Base-by-base conservation (phyloP, 2,797 vertebrate species). In the Takifugu rubripes region DNA sequence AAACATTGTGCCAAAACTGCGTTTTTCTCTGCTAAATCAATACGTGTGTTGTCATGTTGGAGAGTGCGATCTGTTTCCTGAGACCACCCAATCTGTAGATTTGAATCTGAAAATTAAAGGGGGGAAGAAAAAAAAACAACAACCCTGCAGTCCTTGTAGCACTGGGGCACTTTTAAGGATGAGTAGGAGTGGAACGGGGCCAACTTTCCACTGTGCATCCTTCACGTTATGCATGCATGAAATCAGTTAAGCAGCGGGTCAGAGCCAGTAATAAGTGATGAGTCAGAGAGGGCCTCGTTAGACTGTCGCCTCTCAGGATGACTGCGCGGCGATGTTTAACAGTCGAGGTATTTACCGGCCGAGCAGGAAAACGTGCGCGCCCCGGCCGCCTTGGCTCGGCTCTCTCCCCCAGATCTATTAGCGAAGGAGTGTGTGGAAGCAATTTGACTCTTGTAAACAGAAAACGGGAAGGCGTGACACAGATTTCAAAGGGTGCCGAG, bases 371-470 rank as follows among this genome's bases (percentile, higher is more conserved):
- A 67, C 26, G 59, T 31, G 27, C 54, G 54, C 52, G 68, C 66
- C 46, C 27, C 63, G 64, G 66, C 64, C 50, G 25, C 72, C 66
- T 25, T 65, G 69, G 64, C 59, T 10, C 44, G 25, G 54, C 49
- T 31, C 66, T 50, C 54, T 53, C 56, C 16, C 70, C n/a, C 51
- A 62, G 29, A 64, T 80, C 70, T 64, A 65, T 75, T 43, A 52
- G 53, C 47, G 52, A 82, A 68, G 72, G 81, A 84, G 74, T 75
- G 80, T 86, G 81, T 86, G 84, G 82, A 86, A 87, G 78, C 86
- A 77, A 85, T 90, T 88, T 84, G 51, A 82, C 53, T 78, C 75
- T 77, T 79, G 63, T 88, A 84, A 87, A 87, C 83, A 88, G 65
- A 77, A 87, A 86, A 61, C 68, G 78, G 73, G 74, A 49, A 8